Evolutionary conservation across 2,797 vertebrate species (phyloP).

Genomic region (Tarsius wallacei): DNA sequence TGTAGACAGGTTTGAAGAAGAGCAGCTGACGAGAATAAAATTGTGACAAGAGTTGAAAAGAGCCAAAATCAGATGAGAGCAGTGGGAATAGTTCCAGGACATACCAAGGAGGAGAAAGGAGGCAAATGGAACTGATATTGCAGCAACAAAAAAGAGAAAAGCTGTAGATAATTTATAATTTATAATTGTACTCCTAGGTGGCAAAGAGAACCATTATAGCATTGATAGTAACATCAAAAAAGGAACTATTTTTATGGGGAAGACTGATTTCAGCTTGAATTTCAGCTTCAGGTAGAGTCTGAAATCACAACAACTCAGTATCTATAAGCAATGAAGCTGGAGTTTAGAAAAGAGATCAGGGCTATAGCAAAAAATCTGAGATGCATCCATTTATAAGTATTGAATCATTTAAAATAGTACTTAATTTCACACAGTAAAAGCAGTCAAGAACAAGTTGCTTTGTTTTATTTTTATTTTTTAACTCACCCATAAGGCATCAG

Average conservation of each 20-base stretch:
- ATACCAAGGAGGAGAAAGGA: too few relatives aligned
- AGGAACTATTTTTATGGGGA: not conserved
- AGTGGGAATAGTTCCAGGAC: not conserved
- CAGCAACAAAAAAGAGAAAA: not conserved
- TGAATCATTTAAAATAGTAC: not conserved
- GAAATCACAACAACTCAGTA: not conserved
- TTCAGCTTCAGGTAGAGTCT: not conserved
- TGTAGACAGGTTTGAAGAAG: not conserved
- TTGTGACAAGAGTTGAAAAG: not conserved
- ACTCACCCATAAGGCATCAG: constrained; percentile 99
- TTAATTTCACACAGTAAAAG: not conserved
- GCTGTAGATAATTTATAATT: not conserved
- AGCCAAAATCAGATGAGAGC: not conserved
- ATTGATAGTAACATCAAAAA: not conserved
- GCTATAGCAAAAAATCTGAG: not conserved
- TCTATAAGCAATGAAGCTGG: not conserved
- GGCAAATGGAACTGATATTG: not conserved
- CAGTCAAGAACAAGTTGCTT: not conserved
- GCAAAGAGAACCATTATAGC: not conserved
- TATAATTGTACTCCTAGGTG: not conserved
- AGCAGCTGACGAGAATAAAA: constrained; percentile 28
- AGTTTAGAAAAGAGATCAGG: not conserved
- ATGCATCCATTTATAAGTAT: not conserved
- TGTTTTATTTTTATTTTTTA: not conserved
- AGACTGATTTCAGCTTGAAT: constrained; percentile 9